Percentiles rank a stretch among this genome's conserved stretches.
Conservation (phyloP, 2,113 vertebrate genomes). For the Puntigrus tetrazona region DNA sequence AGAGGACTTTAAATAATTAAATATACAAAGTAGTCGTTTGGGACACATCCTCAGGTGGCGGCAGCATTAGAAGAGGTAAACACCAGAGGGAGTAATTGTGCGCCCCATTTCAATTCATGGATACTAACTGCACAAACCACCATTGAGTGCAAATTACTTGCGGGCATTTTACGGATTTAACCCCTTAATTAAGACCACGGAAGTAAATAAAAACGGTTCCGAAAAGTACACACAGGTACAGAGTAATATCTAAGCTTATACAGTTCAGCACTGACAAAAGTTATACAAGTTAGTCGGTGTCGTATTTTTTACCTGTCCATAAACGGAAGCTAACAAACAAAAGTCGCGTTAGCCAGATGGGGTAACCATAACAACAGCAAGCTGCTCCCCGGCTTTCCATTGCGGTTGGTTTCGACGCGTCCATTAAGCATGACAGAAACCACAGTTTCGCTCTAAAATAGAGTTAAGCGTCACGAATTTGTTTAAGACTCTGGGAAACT, state of each 20-base stretch:
- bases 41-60: conserved; percentile 4
- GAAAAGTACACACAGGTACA: not conserved
- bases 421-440: not conserved
- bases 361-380: conserved; percentile 14
- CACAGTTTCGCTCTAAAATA: not conserved
- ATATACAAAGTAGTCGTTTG: conserved; percentile 25
- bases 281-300: not conserved
- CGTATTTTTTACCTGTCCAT: not conserved
- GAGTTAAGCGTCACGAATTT: not conserved
- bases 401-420: not conserved
- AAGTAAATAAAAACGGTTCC: not conserved
- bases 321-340: not conserved
- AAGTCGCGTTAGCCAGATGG: not conserved
- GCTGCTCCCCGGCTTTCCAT: not conserved
- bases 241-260: too few relatives aligned
- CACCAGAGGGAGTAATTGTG: not conserved
- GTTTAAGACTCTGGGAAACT: not conserved
- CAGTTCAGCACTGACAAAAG: not conserved
- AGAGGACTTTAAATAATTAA: conserved; percentile 46
- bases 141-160: not conserved
- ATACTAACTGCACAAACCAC: not conserved
- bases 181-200: not conserved
- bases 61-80: conserved; percentile 38
- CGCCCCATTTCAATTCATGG: not conserved
- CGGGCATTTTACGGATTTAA: not conserved